phyloP scores from a whole-genome alignment of 1,140 invertebrate species.

The Chelonus insularis region DNA sequence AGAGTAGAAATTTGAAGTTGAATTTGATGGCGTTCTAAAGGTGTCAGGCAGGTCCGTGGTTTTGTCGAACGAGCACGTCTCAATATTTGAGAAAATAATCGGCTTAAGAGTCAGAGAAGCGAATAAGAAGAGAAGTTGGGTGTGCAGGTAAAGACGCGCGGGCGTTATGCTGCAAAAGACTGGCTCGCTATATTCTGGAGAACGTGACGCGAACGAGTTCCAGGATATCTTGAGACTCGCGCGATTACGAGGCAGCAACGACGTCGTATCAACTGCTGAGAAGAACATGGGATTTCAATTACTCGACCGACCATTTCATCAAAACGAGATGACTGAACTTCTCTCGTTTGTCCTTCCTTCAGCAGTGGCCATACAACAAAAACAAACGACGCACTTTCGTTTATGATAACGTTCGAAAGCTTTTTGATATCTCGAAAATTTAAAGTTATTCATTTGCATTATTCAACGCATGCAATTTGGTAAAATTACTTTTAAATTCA shows the following conservation, averaged over 20 bases:
- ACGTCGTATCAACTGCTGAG: slow-evolving; percentile 47
- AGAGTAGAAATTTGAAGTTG: neutral
- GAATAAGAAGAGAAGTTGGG: slow-evolving; percentile 17
- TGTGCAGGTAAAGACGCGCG: slow-evolving; percentile 35
- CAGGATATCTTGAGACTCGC: slow-evolving; percentile 37
- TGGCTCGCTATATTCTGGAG: slow-evolving; percentile 38
- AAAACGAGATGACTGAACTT: slow-evolving; percentile 34
- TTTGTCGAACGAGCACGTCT: slow-evolving; percentile 40
- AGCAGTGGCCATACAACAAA: neutral
- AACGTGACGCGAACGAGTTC: slow-evolving; percentile 45
- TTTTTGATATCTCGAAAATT: neutral
- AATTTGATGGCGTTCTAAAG: neutral
- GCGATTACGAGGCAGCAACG: slow-evolving; percentile 18
- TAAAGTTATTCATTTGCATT: neutral
- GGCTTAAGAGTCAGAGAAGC: slow-evolving; percentile 40
- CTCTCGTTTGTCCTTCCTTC: slow-evolving; percentile 13
- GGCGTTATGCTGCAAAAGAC: slow-evolving; percentile 35
- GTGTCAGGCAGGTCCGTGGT: slow-evolving; percentile 14
- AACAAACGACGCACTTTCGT: neutral
- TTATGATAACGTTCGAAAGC: neutral
- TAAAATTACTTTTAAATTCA: neutral
- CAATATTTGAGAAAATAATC: slow-evolving; percentile 57
- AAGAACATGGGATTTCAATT: slow-evolving; percentile 56
- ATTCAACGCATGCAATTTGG: slow-evolving; percentile 27
- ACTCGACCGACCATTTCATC: slow-evolving; percentile 48